A percentile compares a stretch with the other conserved stretches of the same genome.
phyloP scores from a whole-genome alignment of 64 coral and sea anemone species.

The Montipora sp. region DNA sequence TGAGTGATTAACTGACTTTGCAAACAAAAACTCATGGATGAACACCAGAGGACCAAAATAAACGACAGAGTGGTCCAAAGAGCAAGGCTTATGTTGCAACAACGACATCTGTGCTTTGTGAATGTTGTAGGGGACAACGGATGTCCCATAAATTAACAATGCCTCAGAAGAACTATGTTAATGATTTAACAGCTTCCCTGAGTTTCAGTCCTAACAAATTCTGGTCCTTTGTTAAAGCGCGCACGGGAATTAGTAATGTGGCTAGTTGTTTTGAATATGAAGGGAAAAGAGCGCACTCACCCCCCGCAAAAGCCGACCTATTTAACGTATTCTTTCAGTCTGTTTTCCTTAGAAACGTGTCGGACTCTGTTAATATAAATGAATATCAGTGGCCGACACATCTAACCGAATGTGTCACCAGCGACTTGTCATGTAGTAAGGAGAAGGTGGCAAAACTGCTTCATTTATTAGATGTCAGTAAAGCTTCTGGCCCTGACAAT shows the following conservation, averaged over 20 bases:
- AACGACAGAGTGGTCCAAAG: too few relatives aligned
- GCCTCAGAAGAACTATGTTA: conserved; percentile 4
- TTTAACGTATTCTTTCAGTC: conserved; percentile 35
- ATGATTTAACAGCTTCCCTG: conserved; percentile 18
- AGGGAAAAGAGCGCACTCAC: conserved; percentile 11
- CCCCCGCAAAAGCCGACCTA: conserved; percentile 17
- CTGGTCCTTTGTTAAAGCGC: conserved; percentile 44
- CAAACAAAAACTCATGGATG: too few relatives aligned
- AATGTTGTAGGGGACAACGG: too few relatives aligned
- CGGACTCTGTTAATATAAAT: not conserved
- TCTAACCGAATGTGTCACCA: not conserved
- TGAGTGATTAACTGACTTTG: too few relatives aligned
- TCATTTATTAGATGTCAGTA: not conserved
- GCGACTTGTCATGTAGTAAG: conserved; percentile 26
- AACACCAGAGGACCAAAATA: too few relatives aligned
- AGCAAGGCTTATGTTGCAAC: too few relatives aligned
- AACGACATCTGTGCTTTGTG: too few relatives aligned
- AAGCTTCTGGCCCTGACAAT: conserved; percentile 41
- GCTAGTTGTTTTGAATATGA: conserved; percentile 21
- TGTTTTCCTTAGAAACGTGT: not conserved
- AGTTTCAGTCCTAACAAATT: conserved; percentile 31
- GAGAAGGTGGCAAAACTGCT: conserved; percentile 46
- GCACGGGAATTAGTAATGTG: conserved; percentile 14
- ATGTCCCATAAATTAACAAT: too few relatives aligned
- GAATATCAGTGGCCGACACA: not conserved